A percentile compares a stretch with the other conserved stretches of the same genome.
Conservation (phyloP, 1,140 invertebrate genomes). For the Stegodyphus dumicola region DNA sequence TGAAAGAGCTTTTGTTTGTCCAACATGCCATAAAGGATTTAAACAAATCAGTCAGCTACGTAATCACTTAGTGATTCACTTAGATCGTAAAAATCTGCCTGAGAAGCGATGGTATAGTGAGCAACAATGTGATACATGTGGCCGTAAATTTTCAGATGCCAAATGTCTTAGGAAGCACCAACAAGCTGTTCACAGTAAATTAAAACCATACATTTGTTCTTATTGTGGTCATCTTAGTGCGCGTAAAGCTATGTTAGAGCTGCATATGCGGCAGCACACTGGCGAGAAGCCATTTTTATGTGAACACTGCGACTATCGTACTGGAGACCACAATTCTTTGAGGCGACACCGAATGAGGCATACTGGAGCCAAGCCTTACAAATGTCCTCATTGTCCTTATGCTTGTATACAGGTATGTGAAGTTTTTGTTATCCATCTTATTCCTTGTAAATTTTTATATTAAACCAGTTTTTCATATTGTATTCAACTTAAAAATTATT, state of each 20-base stretch:
- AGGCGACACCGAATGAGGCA: constrained; percentile 82
- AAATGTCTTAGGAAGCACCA: constrained; percentile 82
- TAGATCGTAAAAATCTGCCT: constrained; percentile 67
- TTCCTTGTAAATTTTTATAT: no score
- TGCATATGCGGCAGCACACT: constrained; percentile 80
- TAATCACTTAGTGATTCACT: constrained; percentile 74
- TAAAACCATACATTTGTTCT: constrained; percentile 81
- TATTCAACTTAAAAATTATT: no score
- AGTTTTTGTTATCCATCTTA: no score
- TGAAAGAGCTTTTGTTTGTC: constrained; percentile 73
- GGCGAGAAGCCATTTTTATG: constrained; percentile 86
- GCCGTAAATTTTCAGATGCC: constrained; percentile 77
- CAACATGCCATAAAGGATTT: constrained; percentile 75
- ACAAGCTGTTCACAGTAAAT: constrained; percentile 80
- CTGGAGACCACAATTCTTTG: constrained; percentile 84
- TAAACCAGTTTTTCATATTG: no score
- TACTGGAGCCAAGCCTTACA: constrained; percentile 78
- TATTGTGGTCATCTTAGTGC: constrained; percentile 80
- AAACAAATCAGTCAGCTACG: constrained; percentile 76
- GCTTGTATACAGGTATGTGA: constrained; percentile 73
- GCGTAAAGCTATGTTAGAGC: constrained; percentile 72
- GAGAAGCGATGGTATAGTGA: constrained; percentile 72
- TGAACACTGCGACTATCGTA: constrained; percentile 79
- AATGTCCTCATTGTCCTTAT: constrained; percentile 78
- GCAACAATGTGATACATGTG: constrained; percentile 78